Evolutionary conservation across 2,113 vertebrate species (phyloP), one percentile per base, ranked within the genome.

Genomic region (Motacilla tschutschensis): DNA sequence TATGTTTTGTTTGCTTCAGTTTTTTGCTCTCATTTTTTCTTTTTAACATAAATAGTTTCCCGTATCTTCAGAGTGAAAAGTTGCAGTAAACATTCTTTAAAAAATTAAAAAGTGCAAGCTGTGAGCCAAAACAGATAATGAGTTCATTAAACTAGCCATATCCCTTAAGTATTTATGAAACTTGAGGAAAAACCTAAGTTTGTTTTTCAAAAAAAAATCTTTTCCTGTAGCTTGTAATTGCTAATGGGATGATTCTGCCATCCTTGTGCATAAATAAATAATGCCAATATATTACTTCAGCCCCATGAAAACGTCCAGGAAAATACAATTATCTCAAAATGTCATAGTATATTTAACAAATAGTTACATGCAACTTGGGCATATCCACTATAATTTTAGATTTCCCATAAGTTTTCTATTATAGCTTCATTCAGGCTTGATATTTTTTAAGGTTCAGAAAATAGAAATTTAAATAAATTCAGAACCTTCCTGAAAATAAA

Each of bases 181-280:
- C 53, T 47, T 82, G 20, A 83, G 38, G 31, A 83, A 54, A 85
- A 82, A 12, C 12, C 12, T 41, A 28, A 50, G 44, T 40, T 80
- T 88, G 17, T 91, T 83, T 83, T 48, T 43, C 1, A 43, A 53
- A 64, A 33, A 54, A 83, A 79, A 65, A 54, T 25, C 6, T n/a
- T 63, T 89, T 92, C 58, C 65, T 71, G n/a, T 64, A 59, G 20
- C 85, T 93, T 88, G 20, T 69, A 48, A 86, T 70, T 72, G 79
- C 43, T 92, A 89, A 85, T 63, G 90, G 58, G 28, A 63, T 66
- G 46, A n/a, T 26, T 74, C 80, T 92, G 35, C 71, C 62, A 65
- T 63, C 25, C 43, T 73, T 78, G 17, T 57, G n/a, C 69, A 90
- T 89, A 81, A 90, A 92, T 95, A 88, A 91, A 83, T 91, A 53